Evolutionary conservation across 2,113 vertebrate species (phyloP).

Genomic region (Anthoscopus minutus): DNA sequence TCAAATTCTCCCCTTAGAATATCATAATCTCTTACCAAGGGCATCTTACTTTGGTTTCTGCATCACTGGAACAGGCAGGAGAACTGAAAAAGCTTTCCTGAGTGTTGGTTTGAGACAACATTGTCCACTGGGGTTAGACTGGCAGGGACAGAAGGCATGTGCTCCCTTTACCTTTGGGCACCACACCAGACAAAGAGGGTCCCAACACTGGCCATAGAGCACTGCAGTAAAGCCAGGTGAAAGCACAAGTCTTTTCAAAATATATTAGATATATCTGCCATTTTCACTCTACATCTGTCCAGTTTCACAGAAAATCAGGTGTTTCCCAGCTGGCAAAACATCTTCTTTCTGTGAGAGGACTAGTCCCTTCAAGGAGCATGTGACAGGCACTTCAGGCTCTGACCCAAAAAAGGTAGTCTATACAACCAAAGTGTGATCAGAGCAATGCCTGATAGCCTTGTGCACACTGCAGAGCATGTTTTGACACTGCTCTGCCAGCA

Average conservation of each 20-base stretch:
- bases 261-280: neutral
- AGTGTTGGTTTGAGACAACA: neutral
- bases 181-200: fast-evolving
- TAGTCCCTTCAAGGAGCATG: neutral
- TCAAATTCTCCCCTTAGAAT: neutral
- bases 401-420: neutral
- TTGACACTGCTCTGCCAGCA: neutral
- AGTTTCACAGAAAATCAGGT: neutral
- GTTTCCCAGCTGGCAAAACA: neutral
- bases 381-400: neutral
- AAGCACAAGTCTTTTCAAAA: neutral
- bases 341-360: neutral
- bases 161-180: neutral
- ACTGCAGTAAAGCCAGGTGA: neutral
- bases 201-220: neutral
- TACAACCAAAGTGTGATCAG: neutral
- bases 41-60: neutral
- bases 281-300: neutral
- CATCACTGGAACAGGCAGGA: neutral
- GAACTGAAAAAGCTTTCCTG: neutral
- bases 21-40: neutral
- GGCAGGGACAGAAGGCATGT: fast-evolving
- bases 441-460: neutral
- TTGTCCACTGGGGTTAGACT: neutral
- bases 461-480: neutral